Evolutionary conservation across 2,888 invertebrate species (phyloP).

Genomic region (Cerastis rubricosa): DNA sequence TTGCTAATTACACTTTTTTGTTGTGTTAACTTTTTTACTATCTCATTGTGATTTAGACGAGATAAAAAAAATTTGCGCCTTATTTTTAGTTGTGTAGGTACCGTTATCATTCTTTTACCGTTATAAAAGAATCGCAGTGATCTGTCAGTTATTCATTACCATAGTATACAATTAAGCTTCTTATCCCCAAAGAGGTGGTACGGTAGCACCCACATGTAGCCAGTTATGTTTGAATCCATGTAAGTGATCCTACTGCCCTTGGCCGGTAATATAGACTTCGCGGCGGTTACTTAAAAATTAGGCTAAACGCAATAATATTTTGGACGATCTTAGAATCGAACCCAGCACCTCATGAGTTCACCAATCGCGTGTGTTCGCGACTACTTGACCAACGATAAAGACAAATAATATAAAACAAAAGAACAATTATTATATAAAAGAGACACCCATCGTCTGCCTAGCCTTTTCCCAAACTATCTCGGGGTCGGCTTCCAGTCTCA

Average conservation of each 20-base stretch:
- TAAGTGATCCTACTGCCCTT: too few species aligned
- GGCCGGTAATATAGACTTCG: too few species aligned
- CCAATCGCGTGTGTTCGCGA: neutral
- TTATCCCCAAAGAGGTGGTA: neutral
- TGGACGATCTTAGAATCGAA: neutral
- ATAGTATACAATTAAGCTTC: neutral
- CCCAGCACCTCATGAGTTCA: neutral
- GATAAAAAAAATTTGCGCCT: constrained; percentile 17
- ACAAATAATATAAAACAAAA: neutral
- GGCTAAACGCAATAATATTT: neutral
- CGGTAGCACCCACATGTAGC: neutral
- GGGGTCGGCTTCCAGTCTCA: too few species aligned
- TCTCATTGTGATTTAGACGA: constrained; percentile 19
- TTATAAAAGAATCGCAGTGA: neutral
- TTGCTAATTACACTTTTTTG: constrained; percentile 49
- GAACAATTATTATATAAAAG: neutral
- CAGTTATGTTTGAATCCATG: too few species aligned
- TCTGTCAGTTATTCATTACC: too few species aligned
- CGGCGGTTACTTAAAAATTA: neutral
- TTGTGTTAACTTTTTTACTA: neutral
- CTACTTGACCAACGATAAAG: neutral
- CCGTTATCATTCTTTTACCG: constrained; percentile 14
- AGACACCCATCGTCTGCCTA: too few species aligned
- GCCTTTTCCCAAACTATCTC: too few species aligned
- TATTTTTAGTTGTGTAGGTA: constrained; percentile 1